phyloP scores from a whole-genome alignment of 1,140 invertebrate species.

The Meteorus sp. region DNA sequence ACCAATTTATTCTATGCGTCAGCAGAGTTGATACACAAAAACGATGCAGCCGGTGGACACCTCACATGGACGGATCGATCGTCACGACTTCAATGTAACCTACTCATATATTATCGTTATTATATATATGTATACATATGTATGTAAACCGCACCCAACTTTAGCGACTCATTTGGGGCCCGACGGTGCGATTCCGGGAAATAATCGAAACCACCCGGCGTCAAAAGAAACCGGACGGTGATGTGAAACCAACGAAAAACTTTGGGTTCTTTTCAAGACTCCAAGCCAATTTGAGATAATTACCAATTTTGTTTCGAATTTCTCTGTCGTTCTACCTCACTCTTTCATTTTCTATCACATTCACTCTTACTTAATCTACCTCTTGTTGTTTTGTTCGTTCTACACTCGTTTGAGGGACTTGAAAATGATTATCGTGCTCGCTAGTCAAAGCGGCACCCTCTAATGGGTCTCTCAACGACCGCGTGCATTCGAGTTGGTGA shows the following conservation, averaged over 20 bases:
- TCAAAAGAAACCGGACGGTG: not conserved
- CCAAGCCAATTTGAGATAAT: constrained; percentile 13
- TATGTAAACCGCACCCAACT: not conserved
- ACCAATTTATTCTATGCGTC: no score
- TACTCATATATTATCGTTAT: not conserved
- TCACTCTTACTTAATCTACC: no score
- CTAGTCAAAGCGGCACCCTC: no score
- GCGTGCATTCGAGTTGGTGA: no score
- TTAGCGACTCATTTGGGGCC: constrained; percentile 4
- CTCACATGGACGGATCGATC: not conserved
- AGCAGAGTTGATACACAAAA: no score
- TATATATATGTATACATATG: not conserved
- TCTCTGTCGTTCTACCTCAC: not conserved
- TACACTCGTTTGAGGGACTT: not conserved
- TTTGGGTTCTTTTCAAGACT: not conserved
- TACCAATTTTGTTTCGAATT: constrained; percentile 19
- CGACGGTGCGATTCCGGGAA: constrained; percentile 8
- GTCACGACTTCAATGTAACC: not conserved
- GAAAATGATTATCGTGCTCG: not conserved
- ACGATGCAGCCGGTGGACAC: no score
- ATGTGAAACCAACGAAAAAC: constrained; percentile 13
- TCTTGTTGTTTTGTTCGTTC: no score
- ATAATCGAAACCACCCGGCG: constrained; percentile 14
- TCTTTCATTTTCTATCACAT: not conserved
- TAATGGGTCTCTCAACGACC: no score